Percentiles rank a stretch among this genome's conserved stretches.
Evolutionary conservation across 2,113 vertebrate genomes (phyloP).

Genomic region (Oryzias curvinotus): DNA sequence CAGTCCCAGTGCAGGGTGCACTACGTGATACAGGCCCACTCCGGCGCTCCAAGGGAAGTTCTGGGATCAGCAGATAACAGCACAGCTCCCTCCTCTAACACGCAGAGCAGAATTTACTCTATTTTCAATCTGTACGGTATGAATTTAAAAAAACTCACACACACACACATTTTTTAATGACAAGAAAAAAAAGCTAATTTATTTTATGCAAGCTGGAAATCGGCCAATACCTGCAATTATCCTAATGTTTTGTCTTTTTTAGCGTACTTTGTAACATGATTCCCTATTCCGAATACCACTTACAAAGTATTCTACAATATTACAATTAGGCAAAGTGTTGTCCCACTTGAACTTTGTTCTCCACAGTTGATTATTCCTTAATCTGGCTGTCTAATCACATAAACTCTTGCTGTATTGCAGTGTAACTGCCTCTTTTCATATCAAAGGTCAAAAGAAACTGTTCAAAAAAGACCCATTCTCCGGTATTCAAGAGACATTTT

Average conservation of each 20-base stretch:
- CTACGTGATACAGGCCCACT: constrained; percentile 78
- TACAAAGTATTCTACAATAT: constrained; percentile 12
- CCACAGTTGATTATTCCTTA: constrained; percentile 53
- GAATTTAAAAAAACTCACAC: constrained; percentile 52
- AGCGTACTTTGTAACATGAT: too few species aligned
- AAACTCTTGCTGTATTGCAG: neutral
- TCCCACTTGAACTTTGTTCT: constrained; percentile 51
- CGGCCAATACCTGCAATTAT: neutral
- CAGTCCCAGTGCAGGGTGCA: constrained; percentile 61
- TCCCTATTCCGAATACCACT: too few species aligned
- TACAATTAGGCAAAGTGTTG: constrained; percentile 49
- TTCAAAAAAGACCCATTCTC: too few species aligned
- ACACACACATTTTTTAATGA: constrained; percentile 29
- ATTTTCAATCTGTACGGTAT: constrained; percentile 38
- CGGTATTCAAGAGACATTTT: too few species aligned
- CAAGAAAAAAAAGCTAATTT: constrained; percentile 48
- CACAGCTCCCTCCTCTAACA: constrained; percentile 69
- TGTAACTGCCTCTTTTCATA: constrained; percentile 26
- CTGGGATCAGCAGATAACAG: constrained; percentile 91
- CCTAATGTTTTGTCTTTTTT: too few species aligned
- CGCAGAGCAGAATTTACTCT: constrained; percentile 49
- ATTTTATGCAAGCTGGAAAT: constrained; percentile 23
- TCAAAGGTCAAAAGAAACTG: too few species aligned
- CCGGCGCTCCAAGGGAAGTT: constrained; percentile 87
- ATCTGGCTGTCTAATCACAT: constrained; percentile 58